phyloP scores from a whole-genome alignment of 2,888 invertebrate species.

The Idaea biselata region DNA sequence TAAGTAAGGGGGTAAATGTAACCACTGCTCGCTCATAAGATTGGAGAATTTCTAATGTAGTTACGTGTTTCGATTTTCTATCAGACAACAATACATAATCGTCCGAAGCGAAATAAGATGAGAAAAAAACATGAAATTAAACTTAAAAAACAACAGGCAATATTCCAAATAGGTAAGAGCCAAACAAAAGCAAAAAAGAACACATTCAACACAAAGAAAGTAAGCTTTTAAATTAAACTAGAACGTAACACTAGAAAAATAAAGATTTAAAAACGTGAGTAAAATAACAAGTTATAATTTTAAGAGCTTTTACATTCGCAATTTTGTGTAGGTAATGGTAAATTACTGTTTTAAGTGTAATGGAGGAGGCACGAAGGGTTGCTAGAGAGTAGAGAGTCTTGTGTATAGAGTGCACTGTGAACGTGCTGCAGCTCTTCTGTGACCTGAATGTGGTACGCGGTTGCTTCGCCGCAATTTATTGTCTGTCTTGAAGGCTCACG shows the following conservation, averaged over 20 bases:
- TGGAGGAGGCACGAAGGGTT: slow-evolving; percentile 39
- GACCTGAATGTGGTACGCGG: slow-evolving; percentile 62
- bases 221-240: slow-evolving; percentile 6
- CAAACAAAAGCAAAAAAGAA: background rate
- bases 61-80: background rate
- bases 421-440: slow-evolving; percentile 28
- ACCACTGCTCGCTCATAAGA: background rate
- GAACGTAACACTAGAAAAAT: slow-evolving; percentile 12
- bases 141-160: slow-evolving; percentile 14
- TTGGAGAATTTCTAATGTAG: too few species aligned
- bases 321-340: slow-evolving; percentile 36
- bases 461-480: slow-evolving; percentile 61
- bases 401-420: slow-evolving; percentile 26
- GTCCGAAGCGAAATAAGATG: slow-evolving; percentile 6
- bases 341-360: slow-evolving; percentile 44
- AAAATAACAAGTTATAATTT: slow-evolving; percentile 33
- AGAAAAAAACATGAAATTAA: background rate
- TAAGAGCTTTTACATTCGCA: slow-evolving; percentile 37
- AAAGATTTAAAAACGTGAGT: slow-evolving; percentile 30
- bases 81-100: slow-evolving; percentile 7
- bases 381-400: slow-evolving; percentile 22
- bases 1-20: too few species aligned
- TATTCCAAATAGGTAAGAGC: slow-evolving; percentile 7
- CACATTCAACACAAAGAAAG: slow-evolving; percentile 18
- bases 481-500: slow-evolving; percentile 54